These are phyloP conservation scores for Gastrophysa polygoni DNA, from an alignment of 2,888 invertebrate species.

Conservation along the genomic window DNA sequence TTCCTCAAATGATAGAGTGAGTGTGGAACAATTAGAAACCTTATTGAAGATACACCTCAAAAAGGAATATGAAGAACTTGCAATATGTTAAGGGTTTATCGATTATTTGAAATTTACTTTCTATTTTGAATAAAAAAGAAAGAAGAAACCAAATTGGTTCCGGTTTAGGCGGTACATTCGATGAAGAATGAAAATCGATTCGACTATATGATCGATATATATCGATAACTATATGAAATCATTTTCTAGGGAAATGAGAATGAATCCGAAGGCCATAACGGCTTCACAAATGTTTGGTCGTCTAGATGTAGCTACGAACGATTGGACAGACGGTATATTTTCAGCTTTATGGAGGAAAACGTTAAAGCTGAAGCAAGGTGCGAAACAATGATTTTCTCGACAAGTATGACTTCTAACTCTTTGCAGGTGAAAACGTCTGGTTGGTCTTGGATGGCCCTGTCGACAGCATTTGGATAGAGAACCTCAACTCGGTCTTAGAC, in stretches of 20 bases:
- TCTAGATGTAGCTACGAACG: constrained; percentile 95
- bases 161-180: no score
- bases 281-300: constrained; percentile 98
- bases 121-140: no score
- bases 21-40: no score
- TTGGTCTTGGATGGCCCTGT: constrained; percentile 95
- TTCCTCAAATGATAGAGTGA: no score
- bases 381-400: background rate
- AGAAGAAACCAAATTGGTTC: no score
- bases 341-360: constrained; percentile 96
- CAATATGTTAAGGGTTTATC: no score
- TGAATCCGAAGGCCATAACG: constrained; percentile 98
- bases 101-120: no score
- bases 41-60: no score
- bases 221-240: no score
- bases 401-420: background rate
- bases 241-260: constrained; percentile 78
- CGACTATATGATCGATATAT: no score
- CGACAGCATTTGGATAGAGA: constrained; percentile 98
- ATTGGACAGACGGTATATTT: constrained; percentile 98
- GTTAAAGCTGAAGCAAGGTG: constrained; percentile 80
- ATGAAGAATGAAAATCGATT: no score
- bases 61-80: no score
- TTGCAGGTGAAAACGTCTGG: constrained; percentile 84
- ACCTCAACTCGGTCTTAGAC: constrained; percentile 94